Conservation (phyloP, 2,888 invertebrate genomes). For the Drosophila siamana region DNA sequence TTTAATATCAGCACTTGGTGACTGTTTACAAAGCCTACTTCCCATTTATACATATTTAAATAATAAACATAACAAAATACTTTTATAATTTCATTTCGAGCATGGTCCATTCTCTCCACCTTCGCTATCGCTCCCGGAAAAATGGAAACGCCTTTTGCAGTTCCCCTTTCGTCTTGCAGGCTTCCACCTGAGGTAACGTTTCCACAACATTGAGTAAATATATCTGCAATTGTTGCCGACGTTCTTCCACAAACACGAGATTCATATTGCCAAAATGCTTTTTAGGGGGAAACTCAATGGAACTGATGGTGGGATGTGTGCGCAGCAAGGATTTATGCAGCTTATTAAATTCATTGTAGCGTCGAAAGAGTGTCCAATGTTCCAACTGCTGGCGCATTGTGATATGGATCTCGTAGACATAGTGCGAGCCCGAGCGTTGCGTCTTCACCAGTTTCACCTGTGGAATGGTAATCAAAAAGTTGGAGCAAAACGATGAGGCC, state of each 20-base stretch:
- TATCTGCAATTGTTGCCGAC: constrained; percentile 93
- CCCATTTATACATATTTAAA: constrained; percentile 9
- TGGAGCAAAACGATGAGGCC: constrained; percentile 77
- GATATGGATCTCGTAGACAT: constrained; percentile 84
- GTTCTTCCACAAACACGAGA: constrained; percentile 93
- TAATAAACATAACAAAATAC: constrained; percentile 49
- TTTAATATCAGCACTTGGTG: constrained; percentile 49
- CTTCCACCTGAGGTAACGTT: constrained; percentile 91
- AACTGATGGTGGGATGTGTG: constrained; percentile 92
- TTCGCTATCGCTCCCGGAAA: constrained; percentile 88
- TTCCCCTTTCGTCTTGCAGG: constrained; percentile 91
- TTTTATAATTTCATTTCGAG: constrained; percentile 47
- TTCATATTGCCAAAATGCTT: constrained; percentile 97
- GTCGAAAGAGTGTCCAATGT: constrained; percentile 98
- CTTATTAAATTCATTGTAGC: constrained; percentile 96
- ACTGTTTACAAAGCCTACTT: constrained; percentile 15
- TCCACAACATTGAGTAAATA: constrained; percentile 94
- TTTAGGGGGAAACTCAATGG: constrained; percentile 97
- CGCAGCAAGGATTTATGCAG: constrained; percentile 92
- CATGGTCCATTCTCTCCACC: constrained; percentile 20
- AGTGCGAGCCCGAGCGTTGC: constrained; percentile 69
- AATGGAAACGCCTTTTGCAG: constrained; percentile 94
- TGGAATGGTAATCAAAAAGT: constrained; percentile 84
- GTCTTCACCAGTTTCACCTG: constrained; percentile 80
- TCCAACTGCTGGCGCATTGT: constrained; percentile 87